Base-by-base conservation (phyloP, 2,888 invertebrate species). In the Cheilosia pagana region DNA sequence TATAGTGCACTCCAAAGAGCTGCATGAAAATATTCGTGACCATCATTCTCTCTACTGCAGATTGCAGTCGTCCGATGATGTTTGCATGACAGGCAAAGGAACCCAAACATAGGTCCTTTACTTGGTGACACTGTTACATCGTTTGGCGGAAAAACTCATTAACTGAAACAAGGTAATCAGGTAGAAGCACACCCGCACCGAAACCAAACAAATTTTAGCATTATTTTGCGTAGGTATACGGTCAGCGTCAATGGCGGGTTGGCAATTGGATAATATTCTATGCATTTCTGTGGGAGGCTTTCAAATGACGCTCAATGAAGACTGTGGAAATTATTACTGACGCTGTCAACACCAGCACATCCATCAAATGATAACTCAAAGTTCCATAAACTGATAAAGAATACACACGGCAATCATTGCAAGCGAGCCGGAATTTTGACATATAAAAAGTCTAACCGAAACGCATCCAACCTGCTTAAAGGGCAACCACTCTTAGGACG, bases 81-180 rank as follows among this genome's bases (percentile, higher is more conserved):
- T 48, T 70, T 70, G 48, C 23, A 70, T 28, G 45, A 57, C 45
- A 35, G 43, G 21, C 31, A 52, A 14, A 39, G n/a, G 65, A 39
- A 16, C 41, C 8, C 39, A 65, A 65, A 16, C 50, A 16, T 16
- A 31, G 4, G 39, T 53, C 50, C 28, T 59, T 28, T 28, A 28
- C 19, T 14, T 39, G 39, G 25, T 41, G 28, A 21, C 57, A 48
- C 41, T n/a, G 21, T 19, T 59, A 52, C 60, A 59, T 21, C 23
- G 76, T 68, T 53, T 55, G 67, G 50, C 59, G 41, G 67, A 55
- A 68, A 68, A 60, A 68, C 76, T 76, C 76, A 59, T 76, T 76
- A 76, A 60, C 67, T 60, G 76, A 43, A 76, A 76, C 76, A 76
- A 76, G 76, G 76, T 68, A 76, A 68, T 76, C 67, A 50, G 39